Evolutionary conservation across 2,113 vertebrate species (phyloP), one percentile per base, ranked within the genome.

Genomic region (Passer domesticus): DNA sequence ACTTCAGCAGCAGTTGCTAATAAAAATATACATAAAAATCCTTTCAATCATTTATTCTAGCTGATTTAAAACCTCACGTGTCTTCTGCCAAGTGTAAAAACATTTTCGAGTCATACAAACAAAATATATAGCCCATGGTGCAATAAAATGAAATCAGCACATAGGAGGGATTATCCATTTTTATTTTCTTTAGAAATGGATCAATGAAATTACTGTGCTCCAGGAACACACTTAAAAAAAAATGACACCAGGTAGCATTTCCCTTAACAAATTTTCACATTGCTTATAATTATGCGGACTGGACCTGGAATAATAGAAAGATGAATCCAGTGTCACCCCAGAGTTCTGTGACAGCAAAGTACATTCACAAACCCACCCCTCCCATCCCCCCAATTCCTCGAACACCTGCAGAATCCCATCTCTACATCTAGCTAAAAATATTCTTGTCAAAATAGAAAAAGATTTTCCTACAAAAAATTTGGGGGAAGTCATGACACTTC

Each of bases 391-490:
- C 7, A 43, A 1, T 15, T 62, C 69, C 56, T 84, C n/a, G 8
- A 90, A 95, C 62, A 75, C 41, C 59, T 62, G 64, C 91, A 49
- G 44, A 70, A 56, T 66, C 66, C 76, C 78, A 33, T 39, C 75
- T 69, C 93, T 94, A 87, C 84, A 31, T 37, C 89, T 77, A 94
- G 70, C 90, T 93, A 96, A 97, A 96, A 96, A 97, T 94, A 95
- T 9, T 92, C 75, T 63, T 27, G 83, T 72, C 84, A 95, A 93
- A 95, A 97, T 95, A 97, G 90, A 96, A 97, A 96, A 96, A 77
- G 73, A 78, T 67, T 60, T 75, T 83, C 47, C 90, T 96, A 96
- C 76, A 95, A 96, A 96, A 92, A 24, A 30, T 3, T 44, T 0
- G 47, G 69, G 55, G 77, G 81, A 78, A 91, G 31, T 85, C 70